Conservation (phyloP, 2,888 invertebrate species). For the Stegana nigrithorax region DNA sequence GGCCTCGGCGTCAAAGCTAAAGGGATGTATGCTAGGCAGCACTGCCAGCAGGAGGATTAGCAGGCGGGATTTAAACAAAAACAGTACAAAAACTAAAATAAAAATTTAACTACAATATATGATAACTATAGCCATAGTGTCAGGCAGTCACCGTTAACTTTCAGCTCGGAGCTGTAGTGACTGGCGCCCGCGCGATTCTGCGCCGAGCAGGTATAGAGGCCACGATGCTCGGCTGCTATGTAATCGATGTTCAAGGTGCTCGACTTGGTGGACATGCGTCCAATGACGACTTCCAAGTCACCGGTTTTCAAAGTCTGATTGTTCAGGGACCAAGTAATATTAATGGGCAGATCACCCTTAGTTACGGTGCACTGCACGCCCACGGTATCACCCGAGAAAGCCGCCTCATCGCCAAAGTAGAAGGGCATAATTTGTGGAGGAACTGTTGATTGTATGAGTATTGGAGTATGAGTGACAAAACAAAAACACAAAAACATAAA, state of each 20-base stretch:
- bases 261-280: conserved; percentile 68
- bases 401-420: conserved; percentile 78
- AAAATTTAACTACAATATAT: neutral
- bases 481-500: conserved; percentile 16
- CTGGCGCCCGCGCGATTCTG: conserved; percentile 72
- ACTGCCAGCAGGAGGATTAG: conserved; percentile 70
- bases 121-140: neutral
- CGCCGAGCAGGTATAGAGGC: conserved; percentile 76
- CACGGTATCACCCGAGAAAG: conserved; percentile 79
- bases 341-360: conserved; percentile 76
- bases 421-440: conserved; percentile 79
- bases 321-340: conserved; percentile 75
- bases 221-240: conserved; percentile 73
- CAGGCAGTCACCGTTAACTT: conserved; percentile 63
- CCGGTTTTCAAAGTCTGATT: conserved; percentile 64
- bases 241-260: conserved; percentile 75
- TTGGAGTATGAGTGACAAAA: conserved; percentile 14
- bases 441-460: conserved; percentile 65
- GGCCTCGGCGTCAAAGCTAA: conserved; percentile 69
- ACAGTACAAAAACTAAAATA: neutral
- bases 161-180: conserved; percentile 68
- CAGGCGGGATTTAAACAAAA: neutral
- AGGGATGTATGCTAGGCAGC: conserved; percentile 74
- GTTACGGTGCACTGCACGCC: conserved; percentile 73
- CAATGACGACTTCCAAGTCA: conserved; percentile 63